Percentiles rank a stretch among this genome's conserved stretches.
Evolutionary conservation across 64 coral and sea anemone genomes (phyloP).

Genomic region (Montipora sp.): DNA sequence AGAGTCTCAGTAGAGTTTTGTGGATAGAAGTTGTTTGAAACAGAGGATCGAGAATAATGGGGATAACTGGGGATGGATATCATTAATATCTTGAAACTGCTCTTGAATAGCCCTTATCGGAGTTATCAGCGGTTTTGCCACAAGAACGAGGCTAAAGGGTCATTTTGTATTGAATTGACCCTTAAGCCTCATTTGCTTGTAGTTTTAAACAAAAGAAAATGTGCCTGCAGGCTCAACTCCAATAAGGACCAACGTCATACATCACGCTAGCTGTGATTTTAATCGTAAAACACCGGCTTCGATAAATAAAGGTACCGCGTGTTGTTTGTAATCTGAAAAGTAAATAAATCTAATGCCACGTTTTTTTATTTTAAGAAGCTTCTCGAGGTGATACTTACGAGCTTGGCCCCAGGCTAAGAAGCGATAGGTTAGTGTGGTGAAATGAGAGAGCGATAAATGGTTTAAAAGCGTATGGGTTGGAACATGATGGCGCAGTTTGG

Average conservation of each 20-base stretch:
- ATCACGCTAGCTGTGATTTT: neutral
- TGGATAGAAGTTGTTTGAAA: neutral
- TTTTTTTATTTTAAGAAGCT: conserved; percentile 4
- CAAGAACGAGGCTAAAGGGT: too few species aligned
- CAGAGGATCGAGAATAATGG: neutral
- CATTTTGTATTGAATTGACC: too few species aligned
- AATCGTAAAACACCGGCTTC: neutral
- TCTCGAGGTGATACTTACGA: neutral
- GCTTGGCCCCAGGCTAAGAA: neutral
- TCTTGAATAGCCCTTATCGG: neutral
- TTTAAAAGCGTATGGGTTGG: too few species aligned
- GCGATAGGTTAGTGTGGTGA: neutral
- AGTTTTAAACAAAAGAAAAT: too few species aligned
- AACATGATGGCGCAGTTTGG: too few species aligned
- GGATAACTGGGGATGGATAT: neutral
- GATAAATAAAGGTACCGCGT: neutral
- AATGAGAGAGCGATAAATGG: neutral
- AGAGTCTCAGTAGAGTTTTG: neutral
- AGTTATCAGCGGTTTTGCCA: neutral
- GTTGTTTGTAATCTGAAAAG: neutral
- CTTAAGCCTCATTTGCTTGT: too few species aligned
- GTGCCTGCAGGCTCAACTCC: too few species aligned
- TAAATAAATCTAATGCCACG: neutral
- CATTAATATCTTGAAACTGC: neutral
- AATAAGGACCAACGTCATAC: neutral